Percentiles rank a stretch among this genome's conserved stretches.
phyloP scores from a whole-genome alignment of 2,797 vertebrate species.

The Pangasius krempfi region DNA sequence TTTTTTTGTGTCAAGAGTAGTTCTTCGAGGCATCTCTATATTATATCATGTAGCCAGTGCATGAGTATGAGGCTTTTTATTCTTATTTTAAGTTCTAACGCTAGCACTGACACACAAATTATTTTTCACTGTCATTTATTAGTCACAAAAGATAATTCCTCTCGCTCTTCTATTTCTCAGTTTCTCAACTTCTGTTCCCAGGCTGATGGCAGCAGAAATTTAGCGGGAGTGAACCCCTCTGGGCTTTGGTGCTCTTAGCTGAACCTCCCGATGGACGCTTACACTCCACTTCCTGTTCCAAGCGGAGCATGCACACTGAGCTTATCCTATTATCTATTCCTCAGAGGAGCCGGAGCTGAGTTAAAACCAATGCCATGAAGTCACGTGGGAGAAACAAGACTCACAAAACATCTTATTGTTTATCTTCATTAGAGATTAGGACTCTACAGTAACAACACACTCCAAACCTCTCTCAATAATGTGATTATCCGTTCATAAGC shows the following conservation, averaged over 20 bases:
- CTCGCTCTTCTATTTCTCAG: conserved; percentile 59
- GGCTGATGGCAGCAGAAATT: conserved; percentile 72
- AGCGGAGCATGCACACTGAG: not conserved
- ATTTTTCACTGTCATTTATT: not conserved
- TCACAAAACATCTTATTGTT: conserved; percentile 45
- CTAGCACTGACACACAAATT: not conserved
- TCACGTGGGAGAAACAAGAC: not conserved
- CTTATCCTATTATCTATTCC: conserved; percentile 24
- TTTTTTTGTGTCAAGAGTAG: conserved; percentile 29
- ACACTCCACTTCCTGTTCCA: conserved; percentile 19
- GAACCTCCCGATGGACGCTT: conserved; percentile 51
- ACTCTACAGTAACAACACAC: not conserved
- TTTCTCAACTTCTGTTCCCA: conserved; percentile 62
- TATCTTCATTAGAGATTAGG: conserved; percentile 45
- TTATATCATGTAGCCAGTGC: no score
- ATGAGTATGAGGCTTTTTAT: not conserved
- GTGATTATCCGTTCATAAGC: not conserved
- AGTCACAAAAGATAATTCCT: not conserved
- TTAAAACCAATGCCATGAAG: not conserved
- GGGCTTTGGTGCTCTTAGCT: conserved; percentile 73
- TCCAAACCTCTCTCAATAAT: not conserved
- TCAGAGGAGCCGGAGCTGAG: conserved; percentile 13
- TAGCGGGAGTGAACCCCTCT: conserved; percentile 66
- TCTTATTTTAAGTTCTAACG: not conserved
- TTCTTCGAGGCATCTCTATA: not conserved